Evolutionary conservation across 1,140 invertebrate species (phyloP).

Genomic region (Temnothorax nylanderi): DNA sequence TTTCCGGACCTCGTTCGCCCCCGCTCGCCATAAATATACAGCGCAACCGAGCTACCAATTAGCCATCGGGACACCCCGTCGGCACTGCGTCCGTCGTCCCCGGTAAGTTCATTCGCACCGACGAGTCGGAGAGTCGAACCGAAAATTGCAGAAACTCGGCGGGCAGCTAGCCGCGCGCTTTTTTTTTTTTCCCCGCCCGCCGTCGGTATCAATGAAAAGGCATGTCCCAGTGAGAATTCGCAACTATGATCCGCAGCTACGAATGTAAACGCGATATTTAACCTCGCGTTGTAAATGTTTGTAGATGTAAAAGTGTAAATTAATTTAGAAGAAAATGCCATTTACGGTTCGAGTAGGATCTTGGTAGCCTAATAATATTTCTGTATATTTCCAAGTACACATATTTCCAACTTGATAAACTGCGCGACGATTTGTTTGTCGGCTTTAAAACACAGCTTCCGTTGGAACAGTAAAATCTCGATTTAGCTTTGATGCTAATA

Average conservation of each 20-base stretch:
- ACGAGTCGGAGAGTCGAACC: constrained; percentile 5
- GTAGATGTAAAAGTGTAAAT: background rate
- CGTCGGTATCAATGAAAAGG: background rate
- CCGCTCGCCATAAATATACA: constrained; percentile 71
- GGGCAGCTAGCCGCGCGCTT: background rate
- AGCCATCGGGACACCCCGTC: constrained; percentile 73
- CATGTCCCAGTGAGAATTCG: background rate
- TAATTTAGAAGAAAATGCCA: no score
- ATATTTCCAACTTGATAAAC: no score
- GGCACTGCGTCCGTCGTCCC: constrained; percentile 40
- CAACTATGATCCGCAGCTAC: no score
- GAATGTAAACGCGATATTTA: background rate
- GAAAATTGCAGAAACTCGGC: constrained; percentile 63
- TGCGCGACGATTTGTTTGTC: no score
- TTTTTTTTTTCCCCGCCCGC: background rate
- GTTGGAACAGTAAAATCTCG: no score
- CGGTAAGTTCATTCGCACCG: constrained; percentile 59
- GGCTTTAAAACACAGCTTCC: no score
- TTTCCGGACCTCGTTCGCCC: constrained; percentile 70
- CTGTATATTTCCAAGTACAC: no score
- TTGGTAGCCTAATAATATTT: no score
- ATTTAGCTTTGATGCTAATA: no score
- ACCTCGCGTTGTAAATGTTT: background rate
- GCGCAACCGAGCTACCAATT: constrained; percentile 74
- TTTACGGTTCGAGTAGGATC: no score